Conservation (phyloP, 2,888 invertebrate genomes). For the Chrysomela aeneicollis region DNA sequence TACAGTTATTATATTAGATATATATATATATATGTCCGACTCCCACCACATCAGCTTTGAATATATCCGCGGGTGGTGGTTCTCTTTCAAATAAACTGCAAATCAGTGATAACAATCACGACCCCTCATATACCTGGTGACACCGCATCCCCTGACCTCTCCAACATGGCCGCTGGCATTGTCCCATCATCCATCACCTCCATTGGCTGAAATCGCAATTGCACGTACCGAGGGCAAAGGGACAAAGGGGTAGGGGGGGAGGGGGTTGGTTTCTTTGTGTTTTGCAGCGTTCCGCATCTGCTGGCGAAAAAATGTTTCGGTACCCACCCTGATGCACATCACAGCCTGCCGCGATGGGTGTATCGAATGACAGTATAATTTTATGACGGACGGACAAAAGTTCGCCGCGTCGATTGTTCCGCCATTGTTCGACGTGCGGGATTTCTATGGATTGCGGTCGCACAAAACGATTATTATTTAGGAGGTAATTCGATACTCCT, state of each 20-base stretch:
- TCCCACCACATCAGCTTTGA: too few relatives aligned
- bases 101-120: neutral
- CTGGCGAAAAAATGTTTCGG: constrained; percentile 15
- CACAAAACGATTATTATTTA: constrained; percentile 41
- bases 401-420: too few relatives aligned
- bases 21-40: too few relatives aligned
- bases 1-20: too few relatives aligned
- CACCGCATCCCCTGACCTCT: constrained; percentile 30
- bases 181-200: constrained; percentile 35
- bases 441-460: constrained; percentile 41
- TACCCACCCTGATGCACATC: constrained; percentile 29
- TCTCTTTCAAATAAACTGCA: too few relatives aligned
- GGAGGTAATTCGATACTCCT: constrained; percentile 32
- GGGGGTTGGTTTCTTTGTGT: constrained; percentile 26
- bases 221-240: constrained; percentile 22
- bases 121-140: constrained; percentile 11
- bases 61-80: too few relatives aligned
- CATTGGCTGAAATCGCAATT: constrained; percentile 36
- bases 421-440: constrained; percentile 37
- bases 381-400: constrained; percentile 35
- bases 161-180: constrained; percentile 42
- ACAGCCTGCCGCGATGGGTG: constrained; percentile 34
- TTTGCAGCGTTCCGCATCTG: constrained; percentile 28
- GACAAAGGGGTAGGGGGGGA: neutral
- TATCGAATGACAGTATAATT: constrained; percentile 43